Evolutionary conservation across 2,113 vertebrate genomes (phyloP), one percentile per base, ranked within the genome.

Genomic region (Xiphorhynchus elegans): DNA sequence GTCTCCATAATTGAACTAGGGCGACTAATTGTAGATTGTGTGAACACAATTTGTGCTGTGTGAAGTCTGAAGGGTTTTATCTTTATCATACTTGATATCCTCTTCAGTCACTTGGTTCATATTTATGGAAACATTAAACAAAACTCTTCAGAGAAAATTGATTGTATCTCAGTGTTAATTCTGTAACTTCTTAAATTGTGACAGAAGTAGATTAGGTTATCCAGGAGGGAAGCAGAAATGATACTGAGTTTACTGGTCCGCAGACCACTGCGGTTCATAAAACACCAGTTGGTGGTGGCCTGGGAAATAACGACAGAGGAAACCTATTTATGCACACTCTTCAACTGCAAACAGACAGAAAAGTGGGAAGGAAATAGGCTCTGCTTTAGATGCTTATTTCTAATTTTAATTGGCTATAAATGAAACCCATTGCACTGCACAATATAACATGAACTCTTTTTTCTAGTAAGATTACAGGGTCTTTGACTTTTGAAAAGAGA

Each of bases 401-500:
- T 94, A 11, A 37, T 95, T 95, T 88, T 92, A 94, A 90, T 88
- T 90, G n/a, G 60, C 47, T 92, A 9, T 84, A 95, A 89, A 64
- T 81, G 55, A 84, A 96, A 84, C 37, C 31, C 33, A 2, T 74
- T 92, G 62, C 47, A 67, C 29, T 46, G 42, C 23, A 74, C 37
- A 87, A 50, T 81, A 33, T 35, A 53, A 31, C 0, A 1, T 53
- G 39, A 60, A 59, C 42, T 70, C 46, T 73, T 75, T 90, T 62
- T 84, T 59, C 55, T 50, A 23, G 11, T 77, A 58, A 74, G 50
- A 94, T 86, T 67, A 66, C 28, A 21, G 50, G 19, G 31, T 44
- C 37, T 95, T 80, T 92, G 55, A 69, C 76, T 84, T 93, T 67
- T 66, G 8, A 24, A 78, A 39, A 67, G 35, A 70, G 76, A 59